Evolutionary conservation across 2,113 vertebrate genomes (phyloP).

Genomic region (Toxostoma redivivum): DNA sequence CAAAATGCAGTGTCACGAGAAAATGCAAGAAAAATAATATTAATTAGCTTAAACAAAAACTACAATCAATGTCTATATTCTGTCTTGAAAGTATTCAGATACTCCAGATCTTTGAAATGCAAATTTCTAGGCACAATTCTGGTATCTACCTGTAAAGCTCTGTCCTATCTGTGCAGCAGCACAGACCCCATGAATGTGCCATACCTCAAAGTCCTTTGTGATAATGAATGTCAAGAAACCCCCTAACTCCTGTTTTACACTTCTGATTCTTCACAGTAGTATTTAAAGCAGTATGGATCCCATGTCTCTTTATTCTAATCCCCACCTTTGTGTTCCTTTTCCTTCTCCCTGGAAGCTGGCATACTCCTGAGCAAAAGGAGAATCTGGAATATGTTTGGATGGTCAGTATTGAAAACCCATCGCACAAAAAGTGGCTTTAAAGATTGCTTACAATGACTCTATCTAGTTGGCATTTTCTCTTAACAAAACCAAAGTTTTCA

Average conservation of each 20-base stretch:
- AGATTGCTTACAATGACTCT: neutral
- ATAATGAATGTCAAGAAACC: neutral
- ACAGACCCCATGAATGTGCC: accelerated
- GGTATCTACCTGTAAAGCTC: neutral
- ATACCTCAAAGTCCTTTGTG: neutral
- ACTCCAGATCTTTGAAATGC: neutral
- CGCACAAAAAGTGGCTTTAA: neutral
- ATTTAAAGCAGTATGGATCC: neutral
- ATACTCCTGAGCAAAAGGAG: neutral
- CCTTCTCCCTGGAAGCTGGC: neutral
- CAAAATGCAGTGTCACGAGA: slow-evolving; percentile 26
- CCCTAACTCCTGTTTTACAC: neutral
- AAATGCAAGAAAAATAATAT: slow-evolving; percentile 22
- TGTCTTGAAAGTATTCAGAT: neutral
- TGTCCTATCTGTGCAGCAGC: neutral
- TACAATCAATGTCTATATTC: neutral
- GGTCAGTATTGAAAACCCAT: neutral
- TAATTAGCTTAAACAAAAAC: slow-evolving; percentile 43
- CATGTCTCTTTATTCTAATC: neutral
- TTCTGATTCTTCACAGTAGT: neutral
- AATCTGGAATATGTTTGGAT: neutral
- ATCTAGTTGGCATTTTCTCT: neutral
- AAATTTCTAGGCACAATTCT: neutral
- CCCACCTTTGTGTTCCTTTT: neutral
- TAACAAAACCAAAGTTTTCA: neutral